Evolutionary conservation across 2,888 invertebrate genomes (phyloP), one percentile per base, ranked within the genome.

Genomic region (Sylvicola cinctus): DNA sequence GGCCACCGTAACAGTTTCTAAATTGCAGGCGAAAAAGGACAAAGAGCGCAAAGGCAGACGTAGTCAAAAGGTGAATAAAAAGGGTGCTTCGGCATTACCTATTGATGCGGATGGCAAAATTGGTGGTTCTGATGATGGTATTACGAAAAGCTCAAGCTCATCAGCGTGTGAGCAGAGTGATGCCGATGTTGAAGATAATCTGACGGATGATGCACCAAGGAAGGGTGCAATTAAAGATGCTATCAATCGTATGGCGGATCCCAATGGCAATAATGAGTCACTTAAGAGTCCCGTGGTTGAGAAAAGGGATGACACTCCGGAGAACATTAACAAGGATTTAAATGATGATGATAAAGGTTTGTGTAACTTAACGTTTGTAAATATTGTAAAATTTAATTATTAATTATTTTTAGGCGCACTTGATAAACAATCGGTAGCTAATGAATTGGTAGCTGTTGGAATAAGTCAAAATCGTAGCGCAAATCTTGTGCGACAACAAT

Each of bases 171-270:
- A 69, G 41, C 72, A 76, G 47, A 79, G 77, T 2, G 81, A 81
- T 49, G 80, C 81, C 0, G 83, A 83, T 47, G 66, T 81, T 0
- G 83, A 83, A 52, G 81, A 81, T 47, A 81, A 81, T 48, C 54
- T 73, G 2, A 71, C 76, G 41, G 72, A 68, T 36, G 58, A 59
- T 25, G 54, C 61, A 3, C 50, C 38, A 25, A 46, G 38, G 40
- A 27, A 40, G 37, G 16, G 41, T 17, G 20, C 6, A n/a, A 4
- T 14, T 11, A 29, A 12, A 11, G 29, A 17, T 29, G 15, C 10
- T 8, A 29, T 27, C 10, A 20, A 23, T n/a, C 15, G 12, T 3
- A n/a, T n/a, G 10, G 29, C 11, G 20, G 53, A 60, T 44, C 43
- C 43, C 27, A 58, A 58, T 41, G 58, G 57, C 14, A 58, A 57